Percentiles rank a stretch among this genome's conserved stretches.
Evolutionary conservation across 2,113 vertebrate species (phyloP).

Genomic region (Puffinus mauretanicus): DNA sequence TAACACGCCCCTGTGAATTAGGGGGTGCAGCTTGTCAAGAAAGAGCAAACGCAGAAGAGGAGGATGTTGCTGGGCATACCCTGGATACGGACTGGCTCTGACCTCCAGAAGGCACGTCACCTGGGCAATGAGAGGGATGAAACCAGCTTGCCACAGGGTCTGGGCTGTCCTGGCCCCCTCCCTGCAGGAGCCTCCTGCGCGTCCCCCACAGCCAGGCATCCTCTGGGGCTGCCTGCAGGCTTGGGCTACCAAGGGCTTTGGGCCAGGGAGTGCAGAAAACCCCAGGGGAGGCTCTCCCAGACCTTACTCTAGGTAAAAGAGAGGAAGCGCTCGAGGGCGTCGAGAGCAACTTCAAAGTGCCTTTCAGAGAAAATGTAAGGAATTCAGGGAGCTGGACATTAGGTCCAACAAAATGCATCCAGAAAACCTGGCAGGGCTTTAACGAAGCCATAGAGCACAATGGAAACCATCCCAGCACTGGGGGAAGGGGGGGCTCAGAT

Average conservation of each 20-base stretch:
- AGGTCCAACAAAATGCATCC: neutral
- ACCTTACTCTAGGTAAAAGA: no score
- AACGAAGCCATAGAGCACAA: neutral
- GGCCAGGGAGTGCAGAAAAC: neutral
- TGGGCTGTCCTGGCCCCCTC: neutral
- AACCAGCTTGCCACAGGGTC: neutral
- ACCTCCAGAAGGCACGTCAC: no score
- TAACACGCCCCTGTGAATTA: neutral
- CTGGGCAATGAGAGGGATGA: neutral
- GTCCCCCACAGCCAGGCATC: neutral
- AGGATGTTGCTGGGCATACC: neutral
- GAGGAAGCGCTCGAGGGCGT: neutral
- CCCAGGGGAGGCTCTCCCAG: neutral
- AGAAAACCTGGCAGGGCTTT: neutral
- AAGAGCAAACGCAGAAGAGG: neutral
- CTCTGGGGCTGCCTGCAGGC: neutral
- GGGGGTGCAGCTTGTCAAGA: neutral
- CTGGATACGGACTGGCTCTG: neutral
- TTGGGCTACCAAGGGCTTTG: neutral
- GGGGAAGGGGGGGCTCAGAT: neutral
- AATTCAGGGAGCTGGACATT: neutral
- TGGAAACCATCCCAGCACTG: neutral
- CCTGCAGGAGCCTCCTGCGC: neutral
- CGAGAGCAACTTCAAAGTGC: neutral
- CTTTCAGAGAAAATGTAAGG: neutral